Base-by-base conservation (phyloP, 2,797 vertebrate species). In the Poecile montanus region DNA sequence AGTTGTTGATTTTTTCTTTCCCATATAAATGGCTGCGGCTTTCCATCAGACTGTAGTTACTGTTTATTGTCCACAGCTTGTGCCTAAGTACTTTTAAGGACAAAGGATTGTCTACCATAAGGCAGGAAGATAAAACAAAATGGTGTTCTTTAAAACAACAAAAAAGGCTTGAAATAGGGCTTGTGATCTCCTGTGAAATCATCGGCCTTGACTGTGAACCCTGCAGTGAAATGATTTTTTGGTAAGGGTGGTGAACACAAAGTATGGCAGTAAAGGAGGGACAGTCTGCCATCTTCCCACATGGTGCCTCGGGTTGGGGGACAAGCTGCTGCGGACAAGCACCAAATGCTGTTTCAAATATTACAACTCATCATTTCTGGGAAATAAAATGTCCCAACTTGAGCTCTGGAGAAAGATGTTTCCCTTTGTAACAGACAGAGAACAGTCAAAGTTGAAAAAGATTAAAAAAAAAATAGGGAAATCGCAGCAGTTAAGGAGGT, bases 31-130 rank as follows among this genome's bases (percentile, higher is more conserved):
- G 22, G 3, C 20, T 73, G 76, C 14, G 25, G 26, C 68, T 91
- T 89, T 95, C 65, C 20, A 50, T 74, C 34, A 91, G 70, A 56
- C 20, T 51, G 38, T 58, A 57, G 44, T 85, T 91, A 63, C 27
- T 85, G 54, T 91, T 85, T 89, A 82, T 63, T 32, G 66, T 67
- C n/a, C 68, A 94, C 85, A 93, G 86, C 42, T 93, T 90, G 67
- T 94, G 67, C 44, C 32, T 63, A 73, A 90, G 53, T 88, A 82
- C 29, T 91, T 81, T 65, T 79, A 73, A 91, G 53, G 65, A 76
- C 67, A 76, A 65, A 79, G 73, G 32, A 85, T 73, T 71, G 45
- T 34, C 56, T 82, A 40, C 42, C 38, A 56, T 58, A 94, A 91
- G 65, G 75, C 25, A 72, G 38, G 47, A 83, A 72, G 81, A 74